Evolutionary conservation across 2,113 vertebrate species (phyloP).

Genomic region (Caloenas nicobarica): DNA sequence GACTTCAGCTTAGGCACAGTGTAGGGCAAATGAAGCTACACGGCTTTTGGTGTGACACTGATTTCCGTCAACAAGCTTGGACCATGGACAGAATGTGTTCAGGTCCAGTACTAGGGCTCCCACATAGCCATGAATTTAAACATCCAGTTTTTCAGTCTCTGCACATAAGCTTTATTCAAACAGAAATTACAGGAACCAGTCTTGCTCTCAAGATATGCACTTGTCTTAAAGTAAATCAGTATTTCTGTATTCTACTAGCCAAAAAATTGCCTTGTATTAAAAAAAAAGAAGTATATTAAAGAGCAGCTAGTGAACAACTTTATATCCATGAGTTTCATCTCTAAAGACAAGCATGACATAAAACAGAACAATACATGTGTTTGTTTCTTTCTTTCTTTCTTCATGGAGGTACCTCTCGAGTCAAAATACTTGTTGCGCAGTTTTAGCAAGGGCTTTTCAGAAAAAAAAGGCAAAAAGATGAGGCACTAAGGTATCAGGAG

Average conservation of each 20-base stretch:
- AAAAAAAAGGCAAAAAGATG: neutral
- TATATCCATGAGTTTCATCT: neutral
- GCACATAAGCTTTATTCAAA: neutral
- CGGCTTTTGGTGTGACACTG: neutral
- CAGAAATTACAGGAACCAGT: neutral
- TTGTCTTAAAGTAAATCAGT: neutral
- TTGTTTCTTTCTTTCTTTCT: neutral
- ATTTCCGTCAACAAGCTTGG: neutral
- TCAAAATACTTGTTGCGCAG: neutral
- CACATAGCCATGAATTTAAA: neutral
- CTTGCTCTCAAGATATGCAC: neutral
- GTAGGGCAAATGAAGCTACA: neutral
- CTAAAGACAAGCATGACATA: neutral
- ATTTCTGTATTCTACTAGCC: neutral
- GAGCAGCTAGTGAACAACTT: neutral
- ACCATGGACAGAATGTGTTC: neutral
- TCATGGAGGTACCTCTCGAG: neutral
- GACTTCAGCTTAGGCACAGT: neutral
- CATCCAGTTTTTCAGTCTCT: neutral
- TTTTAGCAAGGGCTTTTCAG: neutral
- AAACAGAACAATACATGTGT: neutral
- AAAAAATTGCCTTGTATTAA: neutral
- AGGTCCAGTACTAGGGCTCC: neutral
- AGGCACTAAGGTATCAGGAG: neutral
- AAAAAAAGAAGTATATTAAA: neutral